These are phyloP conservation scores for Hyposmocoma kahamanoa DNA, from an alignment of 1,140 invertebrate species.

Conservation along the genomic window DNA sequence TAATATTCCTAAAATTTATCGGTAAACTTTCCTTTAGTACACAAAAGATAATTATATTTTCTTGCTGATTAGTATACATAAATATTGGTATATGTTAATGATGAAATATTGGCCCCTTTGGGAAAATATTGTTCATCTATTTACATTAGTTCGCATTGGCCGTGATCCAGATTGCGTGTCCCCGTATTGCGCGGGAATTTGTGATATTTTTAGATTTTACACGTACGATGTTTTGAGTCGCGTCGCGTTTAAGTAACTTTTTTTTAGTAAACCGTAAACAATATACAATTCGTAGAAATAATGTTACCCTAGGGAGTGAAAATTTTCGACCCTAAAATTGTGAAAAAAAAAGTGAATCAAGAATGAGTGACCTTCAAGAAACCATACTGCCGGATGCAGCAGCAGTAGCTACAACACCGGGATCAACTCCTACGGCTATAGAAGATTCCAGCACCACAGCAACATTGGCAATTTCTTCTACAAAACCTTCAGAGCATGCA, in stretches of 20 bases:
- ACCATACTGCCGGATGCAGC: slow-evolving; percentile 17
- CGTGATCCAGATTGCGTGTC: slow-evolving; percentile 68
- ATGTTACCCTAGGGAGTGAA: too few relatives aligned
- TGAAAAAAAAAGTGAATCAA: slow-evolving; percentile 38
- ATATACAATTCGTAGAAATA: too few relatives aligned
- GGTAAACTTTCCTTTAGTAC: too few relatives aligned
- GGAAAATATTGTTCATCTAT: slow-evolving; percentile 19
- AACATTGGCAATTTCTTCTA: slow-evolving; percentile 25
- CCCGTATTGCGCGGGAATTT: slow-evolving; percentile 63
- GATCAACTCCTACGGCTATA: slow-evolving; percentile 26
- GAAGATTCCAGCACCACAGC: slow-evolving; percentile 42
- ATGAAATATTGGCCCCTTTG: too few relatives aligned
- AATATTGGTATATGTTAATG: too few relatives aligned
- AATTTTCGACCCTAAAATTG: too few relatives aligned
- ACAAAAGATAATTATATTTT: too few relatives aligned
- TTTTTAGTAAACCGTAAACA: background rate
- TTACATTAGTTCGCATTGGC: slow-evolving; percentile 48
- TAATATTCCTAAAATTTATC: too few relatives aligned
- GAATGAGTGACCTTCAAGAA: slow-evolving; percentile 61
- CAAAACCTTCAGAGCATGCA: slow-evolving; percentile 26
- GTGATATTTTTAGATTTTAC: slow-evolving; percentile 65
- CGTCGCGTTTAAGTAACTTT: slow-evolving; percentile 14
- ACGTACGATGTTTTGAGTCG: slow-evolving; percentile 40
- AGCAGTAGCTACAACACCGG: slow-evolving; percentile 26
- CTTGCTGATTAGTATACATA: too few relatives aligned